These are phyloP conservation scores for Diloba caeruleocephala DNA, from an alignment of 2,888 invertebrate genomes.

Conservation along the genomic window DNA sequence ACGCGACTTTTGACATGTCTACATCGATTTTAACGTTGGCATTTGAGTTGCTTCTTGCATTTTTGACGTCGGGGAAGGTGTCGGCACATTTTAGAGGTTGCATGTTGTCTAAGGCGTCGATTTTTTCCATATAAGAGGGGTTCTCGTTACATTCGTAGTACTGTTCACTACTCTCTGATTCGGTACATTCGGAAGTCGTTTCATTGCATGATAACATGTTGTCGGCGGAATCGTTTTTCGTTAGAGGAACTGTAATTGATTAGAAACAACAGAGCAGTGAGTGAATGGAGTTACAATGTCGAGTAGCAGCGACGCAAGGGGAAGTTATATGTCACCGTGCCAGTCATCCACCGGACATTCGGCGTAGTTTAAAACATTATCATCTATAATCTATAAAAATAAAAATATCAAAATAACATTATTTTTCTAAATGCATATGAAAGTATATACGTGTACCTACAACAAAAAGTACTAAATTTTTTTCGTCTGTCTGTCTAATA, in stretches of 20 bases:
- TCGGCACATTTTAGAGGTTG: conserved; percentile 74
- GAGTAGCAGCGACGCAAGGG: neutral
- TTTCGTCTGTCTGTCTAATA: too few species aligned
- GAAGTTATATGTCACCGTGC: too few species aligned
- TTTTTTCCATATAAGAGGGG: conserved; percentile 71
- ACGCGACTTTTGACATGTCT: conserved; percentile 81
- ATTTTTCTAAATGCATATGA: too few species aligned
- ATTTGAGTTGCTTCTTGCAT: conserved; percentile 65
- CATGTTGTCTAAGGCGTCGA: conserved; percentile 73
- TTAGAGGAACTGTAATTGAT: conserved; percentile 79
- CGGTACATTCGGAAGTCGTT: conserved; percentile 86
- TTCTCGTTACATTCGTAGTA: conserved; percentile 85
- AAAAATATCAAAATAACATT: too few species aligned
- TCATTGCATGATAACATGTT: conserved; percentile 86
- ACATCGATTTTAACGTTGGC: conserved; percentile 72
- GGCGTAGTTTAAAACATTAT: too few species aligned
- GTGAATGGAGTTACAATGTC: conserved; percentile 1
- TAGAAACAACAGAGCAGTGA: conserved; percentile 5
- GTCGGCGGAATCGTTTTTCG: conserved; percentile 85
- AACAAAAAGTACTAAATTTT: too few species aligned
- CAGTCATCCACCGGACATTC: too few species aligned
- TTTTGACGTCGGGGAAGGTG: conserved; percentile 68
- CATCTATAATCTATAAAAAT: too few species aligned
- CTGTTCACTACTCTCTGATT: conserved; percentile 87
- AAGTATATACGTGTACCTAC: too few species aligned